Evolutionary conservation across 2,113 vertebrate species (phyloP).

Genomic region (Eurystomus gularis): DNA sequence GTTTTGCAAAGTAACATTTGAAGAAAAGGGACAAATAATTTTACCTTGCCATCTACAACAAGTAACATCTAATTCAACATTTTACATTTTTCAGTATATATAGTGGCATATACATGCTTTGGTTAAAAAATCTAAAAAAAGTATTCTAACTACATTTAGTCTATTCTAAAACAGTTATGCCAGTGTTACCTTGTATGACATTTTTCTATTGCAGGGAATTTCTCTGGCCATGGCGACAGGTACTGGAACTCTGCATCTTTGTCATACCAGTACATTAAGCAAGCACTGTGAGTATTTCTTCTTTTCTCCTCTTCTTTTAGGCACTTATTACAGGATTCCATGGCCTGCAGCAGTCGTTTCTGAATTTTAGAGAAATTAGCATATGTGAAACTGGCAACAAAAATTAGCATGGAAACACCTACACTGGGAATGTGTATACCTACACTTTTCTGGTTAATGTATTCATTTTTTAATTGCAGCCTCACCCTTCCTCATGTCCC

Average conservation of each 20-base stretch:
- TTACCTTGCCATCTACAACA: neutral
- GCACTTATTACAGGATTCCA: conserved; percentile 83
- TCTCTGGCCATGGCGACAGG: conserved; percentile 81
- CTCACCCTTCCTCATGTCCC: neutral
- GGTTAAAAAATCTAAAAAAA: neutral
- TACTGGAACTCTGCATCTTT: conserved; percentile 79
- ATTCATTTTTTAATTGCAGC: neutral
- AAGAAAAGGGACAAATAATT: neutral
- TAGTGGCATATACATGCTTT: neutral
- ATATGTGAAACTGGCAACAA: neutral
- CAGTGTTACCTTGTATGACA: conserved; percentile 83
- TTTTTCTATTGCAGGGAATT: conserved; percentile 83
- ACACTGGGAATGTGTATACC: neutral
- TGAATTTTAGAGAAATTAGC: conserved; percentile 52
- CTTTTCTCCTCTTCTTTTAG: conserved; percentile 83
- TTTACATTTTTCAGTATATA: neutral
- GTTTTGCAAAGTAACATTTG: neutral
- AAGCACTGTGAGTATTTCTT: conserved; percentile 91
- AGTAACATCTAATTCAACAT: neutral
- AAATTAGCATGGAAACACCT: neutral
- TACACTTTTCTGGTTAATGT: neutral
- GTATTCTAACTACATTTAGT: neutral
- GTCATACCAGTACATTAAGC: conserved; percentile 84
- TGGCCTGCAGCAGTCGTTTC: conserved; percentile 89
- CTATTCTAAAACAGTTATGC: neutral